A percentile compares a stretch with the other conserved stretches of the same genome.
phyloP scores from a whole-genome alignment of 2,113 vertebrate species.

The Pollimyrus isidori region DNA sequence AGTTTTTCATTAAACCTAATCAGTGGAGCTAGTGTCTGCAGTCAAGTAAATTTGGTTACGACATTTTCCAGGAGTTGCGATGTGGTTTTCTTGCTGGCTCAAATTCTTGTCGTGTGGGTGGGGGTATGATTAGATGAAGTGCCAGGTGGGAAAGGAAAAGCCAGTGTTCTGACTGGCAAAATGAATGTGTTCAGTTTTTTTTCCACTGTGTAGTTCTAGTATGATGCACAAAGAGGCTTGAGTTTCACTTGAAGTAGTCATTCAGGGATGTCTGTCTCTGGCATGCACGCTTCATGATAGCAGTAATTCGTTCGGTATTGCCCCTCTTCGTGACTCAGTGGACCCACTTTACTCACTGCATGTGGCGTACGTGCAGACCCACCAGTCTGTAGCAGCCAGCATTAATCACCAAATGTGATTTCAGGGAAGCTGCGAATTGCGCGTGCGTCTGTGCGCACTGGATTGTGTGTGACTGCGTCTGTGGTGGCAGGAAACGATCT shows the following conservation, averaged over 20 bases:
- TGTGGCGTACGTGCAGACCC: background rate
- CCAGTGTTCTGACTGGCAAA: background rate
- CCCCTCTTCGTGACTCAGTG: background rate
- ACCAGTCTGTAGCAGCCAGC: background rate
- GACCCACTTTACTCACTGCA: background rate
- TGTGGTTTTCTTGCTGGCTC: conserved; percentile 3
- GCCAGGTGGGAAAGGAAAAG: background rate
- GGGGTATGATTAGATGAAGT: background rate
- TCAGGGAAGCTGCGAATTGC: background rate
- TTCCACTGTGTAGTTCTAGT: background rate
- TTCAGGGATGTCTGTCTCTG: background rate
- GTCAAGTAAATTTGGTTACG: background rate
- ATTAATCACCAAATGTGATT: background rate
- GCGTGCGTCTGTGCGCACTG: background rate
- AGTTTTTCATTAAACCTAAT: background rate
- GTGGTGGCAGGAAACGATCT: background rate
- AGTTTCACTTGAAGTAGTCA: background rate
- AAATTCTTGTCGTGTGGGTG: background rate
- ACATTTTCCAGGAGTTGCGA: background rate
- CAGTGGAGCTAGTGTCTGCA: background rate
- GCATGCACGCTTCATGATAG: background rate
- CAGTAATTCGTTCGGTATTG: background rate
- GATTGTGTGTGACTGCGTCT: background rate
- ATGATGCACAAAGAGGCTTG: background rate
- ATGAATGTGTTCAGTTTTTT: background rate